Base-by-base conservation (phyloP, 1,140 invertebrate species). In the Panagrolaimus sp. region DNA sequence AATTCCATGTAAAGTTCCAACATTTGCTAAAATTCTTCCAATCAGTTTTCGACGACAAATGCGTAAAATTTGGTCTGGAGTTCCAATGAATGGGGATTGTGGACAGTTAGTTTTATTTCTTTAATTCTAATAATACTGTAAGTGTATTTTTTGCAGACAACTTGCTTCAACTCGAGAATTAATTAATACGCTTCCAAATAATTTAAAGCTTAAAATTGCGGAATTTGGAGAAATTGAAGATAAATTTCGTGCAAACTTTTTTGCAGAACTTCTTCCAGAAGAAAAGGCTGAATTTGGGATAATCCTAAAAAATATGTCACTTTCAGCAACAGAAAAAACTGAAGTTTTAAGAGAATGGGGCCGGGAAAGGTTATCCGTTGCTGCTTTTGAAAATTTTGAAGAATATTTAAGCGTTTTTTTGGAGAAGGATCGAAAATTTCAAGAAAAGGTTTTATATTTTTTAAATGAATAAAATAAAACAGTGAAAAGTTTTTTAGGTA, bases 361-460 rank as follows among this genome's bases (percentile, higher is more conserved):
- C 52, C 14, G 28, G 17, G 52, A 58, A n/a, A 14, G 52, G 3
- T 28, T 58, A 1, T 26, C 21, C 4, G 8, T 58, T 10, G 15
- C 52, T 1, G 52, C 52, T 10, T 58, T 26, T 58, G 52, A 58
- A 58, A 58, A 58, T 8, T 58, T 26, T 58, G 52, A 58, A 58
- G 52, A 21, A 21, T 58, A 58, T 14, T 21, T 58, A 12, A 12
- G 14, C 4, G 21, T 28, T 4, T 58, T 58, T 58, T 21, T 58
- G 52, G 28, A 58, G 5, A 21, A 28, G 21, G 52, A 58, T 21
- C 15, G 28, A 58, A 21, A 28, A 28, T 58, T 58, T 28, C 21
- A 21, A 26, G 21, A 26, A 28, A 58, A 28, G 52, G 52, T 58
- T 24, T 58, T 21, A n/a, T 58, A 21, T 21, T 58, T 38, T 38